Conservation (phyloP, 2,888 invertebrate genomes). For the Plagiodera versicolora region DNA sequence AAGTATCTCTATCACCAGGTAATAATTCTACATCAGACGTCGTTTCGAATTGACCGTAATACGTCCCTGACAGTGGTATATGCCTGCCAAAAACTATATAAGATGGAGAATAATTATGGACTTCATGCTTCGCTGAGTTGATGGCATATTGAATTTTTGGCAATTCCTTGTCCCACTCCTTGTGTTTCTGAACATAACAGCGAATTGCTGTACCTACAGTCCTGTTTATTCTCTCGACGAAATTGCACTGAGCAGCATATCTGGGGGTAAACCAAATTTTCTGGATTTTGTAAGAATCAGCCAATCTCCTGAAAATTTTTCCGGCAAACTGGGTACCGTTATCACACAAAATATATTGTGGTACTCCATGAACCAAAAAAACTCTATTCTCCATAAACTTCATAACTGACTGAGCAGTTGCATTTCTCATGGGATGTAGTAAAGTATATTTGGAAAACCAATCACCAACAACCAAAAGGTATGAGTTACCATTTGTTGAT, state of each 20-base stretch:
- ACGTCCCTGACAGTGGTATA: constrained; percentile 1
- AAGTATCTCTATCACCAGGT: neutral
- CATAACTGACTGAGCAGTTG: constrained; percentile 12
- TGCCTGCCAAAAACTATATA: constrained; percentile 27
- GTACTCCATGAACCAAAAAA: constrained; percentile 27
- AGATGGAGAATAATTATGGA: constrained; percentile 35
- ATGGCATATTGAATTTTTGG: constrained; percentile 36
- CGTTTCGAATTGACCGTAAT: constrained; percentile 1
- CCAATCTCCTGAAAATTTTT: constrained; percentile 10
- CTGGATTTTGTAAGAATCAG: constrained; percentile 6
- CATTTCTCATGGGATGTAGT: constrained; percentile 17
- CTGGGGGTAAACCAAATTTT: constrained; percentile 13
- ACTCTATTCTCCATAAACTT: constrained; percentile 23
- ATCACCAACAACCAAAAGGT: constrained; percentile 23
- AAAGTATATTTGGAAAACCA: constrained; percentile 26
- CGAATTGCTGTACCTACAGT: constrained; percentile 30
- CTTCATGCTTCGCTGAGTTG: constrained; percentile 35
- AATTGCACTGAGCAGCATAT: constrained; percentile 7
- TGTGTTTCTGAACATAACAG: constrained; percentile 29
- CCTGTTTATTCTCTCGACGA: constrained; percentile 6
- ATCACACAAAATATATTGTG: constrained; percentile 27
- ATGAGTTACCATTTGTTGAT: constrained; percentile 21
- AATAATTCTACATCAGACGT: neutral
- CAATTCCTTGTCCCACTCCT: constrained; percentile 37
- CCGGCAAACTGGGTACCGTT: constrained; percentile 27